Percentiles rank a stretch among this genome's conserved stretches.
These are phyloP conservation scores for Paracentrotus lividus DNA, from an alignment of 53 echinoderm and acorn worm species.

Conservation along the genomic window DNA sequence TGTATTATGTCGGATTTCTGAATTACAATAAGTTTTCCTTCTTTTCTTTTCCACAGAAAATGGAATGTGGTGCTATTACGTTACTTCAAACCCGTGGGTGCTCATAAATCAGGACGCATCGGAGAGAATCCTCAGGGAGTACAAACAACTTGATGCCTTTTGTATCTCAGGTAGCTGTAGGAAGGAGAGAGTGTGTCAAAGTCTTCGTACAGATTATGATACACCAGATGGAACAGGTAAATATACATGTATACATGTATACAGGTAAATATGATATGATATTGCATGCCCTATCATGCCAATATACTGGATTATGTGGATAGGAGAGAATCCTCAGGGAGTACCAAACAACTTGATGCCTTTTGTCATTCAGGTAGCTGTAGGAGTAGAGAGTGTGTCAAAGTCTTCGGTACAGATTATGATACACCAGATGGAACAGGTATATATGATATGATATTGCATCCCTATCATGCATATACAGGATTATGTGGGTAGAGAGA, in stretches of 20 bases:
- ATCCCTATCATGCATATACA: too few species aligned
- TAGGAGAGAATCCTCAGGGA: slow-evolving; percentile 91
- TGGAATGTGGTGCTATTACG: slow-evolving; percentile 91
- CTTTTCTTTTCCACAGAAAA: slow-evolving; percentile 69
- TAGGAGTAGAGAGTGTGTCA: too few species aligned
- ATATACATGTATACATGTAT: not conserved
- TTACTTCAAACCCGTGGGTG: slow-evolving; percentile 94
- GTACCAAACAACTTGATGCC: slow-evolving; percentile 90
- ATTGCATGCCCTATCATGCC: too few species aligned
- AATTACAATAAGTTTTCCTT: too few species aligned
- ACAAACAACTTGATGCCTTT: slow-evolving; percentile 88
- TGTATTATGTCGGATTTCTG: too few species aligned
- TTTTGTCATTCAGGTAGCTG: slow-evolving; percentile 87
- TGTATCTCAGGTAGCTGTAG: slow-evolving; percentile 88
- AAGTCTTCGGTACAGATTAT: too few species aligned
- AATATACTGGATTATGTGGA: too few species aligned
- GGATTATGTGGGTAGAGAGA: too few species aligned
- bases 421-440: too few species aligned
- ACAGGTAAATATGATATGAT: too few species aligned
- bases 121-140: slow-evolving; percentile 89
- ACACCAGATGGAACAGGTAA: slow-evolving; percentile 98
- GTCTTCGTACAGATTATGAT: slow-evolving; percentile 91
- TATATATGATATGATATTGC: too few species aligned
- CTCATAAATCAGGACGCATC: slow-evolving; percentile 88
- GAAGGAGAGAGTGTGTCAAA: slow-evolving; percentile 79